phyloP scores from a whole-genome alignment of 2,888 invertebrate species.

The Lasius fuliginosus region DNA sequence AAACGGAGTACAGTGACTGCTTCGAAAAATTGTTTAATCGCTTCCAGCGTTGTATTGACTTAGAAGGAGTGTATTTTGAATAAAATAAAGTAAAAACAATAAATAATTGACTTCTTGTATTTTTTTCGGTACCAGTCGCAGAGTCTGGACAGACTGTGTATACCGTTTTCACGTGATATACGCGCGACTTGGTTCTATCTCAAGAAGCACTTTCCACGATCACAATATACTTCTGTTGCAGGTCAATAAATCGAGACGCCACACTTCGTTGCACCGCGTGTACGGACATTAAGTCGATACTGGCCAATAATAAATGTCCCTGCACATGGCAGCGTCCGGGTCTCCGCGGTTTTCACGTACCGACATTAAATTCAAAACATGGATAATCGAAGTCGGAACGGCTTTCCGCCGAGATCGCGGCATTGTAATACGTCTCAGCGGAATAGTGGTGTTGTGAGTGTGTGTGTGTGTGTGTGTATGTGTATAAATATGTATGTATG shows the following conservation, averaged over 20 bases:
- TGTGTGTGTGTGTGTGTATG: background rate
- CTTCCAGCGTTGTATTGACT: too few species aligned
- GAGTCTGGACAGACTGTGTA: background rate
- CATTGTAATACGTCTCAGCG: conserved; percentile 35
- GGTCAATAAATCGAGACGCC: conserved; percentile 65
- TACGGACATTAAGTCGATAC: conserved; percentile 62
- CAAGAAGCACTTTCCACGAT: conserved; percentile 28
- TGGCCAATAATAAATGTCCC: conserved; percentile 68
- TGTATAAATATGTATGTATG: background rate
- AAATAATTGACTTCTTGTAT: too few species aligned
- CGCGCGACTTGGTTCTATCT: conserved; percentile 8
- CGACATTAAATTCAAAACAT: conserved; percentile 53
- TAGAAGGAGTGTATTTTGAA: too few species aligned
- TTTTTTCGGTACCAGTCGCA: too few species aligned
- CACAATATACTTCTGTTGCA: conserved; percentile 50
- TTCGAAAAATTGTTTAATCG: too few species aligned
- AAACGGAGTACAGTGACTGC: too few species aligned
- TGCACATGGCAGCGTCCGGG: conserved; percentile 31
- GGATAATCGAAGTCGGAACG: conserved; percentile 65
- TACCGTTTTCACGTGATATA: conserved; percentile 2
- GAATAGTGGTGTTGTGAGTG: background rate
- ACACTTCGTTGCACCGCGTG: conserved; percentile 42
- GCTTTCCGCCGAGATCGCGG: conserved; percentile 52
- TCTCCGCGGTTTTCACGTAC: conserved; percentile 44
- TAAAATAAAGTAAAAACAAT: too few species aligned